Conservation (phyloP, 2,113 vertebrate genomes). For the Monopterus albus region DNA sequence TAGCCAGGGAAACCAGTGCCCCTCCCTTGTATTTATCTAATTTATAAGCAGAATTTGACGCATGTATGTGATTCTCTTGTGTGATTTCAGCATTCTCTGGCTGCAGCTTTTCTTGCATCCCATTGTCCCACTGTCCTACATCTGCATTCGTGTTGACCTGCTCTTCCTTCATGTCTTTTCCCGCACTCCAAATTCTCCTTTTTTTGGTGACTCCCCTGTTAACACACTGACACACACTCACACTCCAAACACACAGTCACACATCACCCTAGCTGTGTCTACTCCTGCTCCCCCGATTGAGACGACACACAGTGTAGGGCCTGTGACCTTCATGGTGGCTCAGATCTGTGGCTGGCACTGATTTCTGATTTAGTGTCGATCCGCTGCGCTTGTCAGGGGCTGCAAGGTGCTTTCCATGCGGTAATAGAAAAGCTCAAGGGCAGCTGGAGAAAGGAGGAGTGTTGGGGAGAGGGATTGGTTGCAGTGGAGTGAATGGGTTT, state of each 20-base stretch:
- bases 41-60: not conserved
- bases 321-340: conserved; percentile 99
- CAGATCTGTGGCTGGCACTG: conserved; percentile 99
- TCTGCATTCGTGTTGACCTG: conserved; percentile 15
- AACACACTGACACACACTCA: conserved; percentile 34
- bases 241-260: conserved; percentile 43
- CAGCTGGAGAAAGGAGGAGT: conserved; percentile 82
- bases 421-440: conserved; percentile 99
- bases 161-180: conserved; percentile 18
- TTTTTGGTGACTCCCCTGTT: conserved; percentile 36
- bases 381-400: conserved; percentile 99
- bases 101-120: not conserved
- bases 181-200: conserved; percentile 7
- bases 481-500: conserved; percentile 67
- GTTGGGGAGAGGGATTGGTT: conserved; percentile 70
- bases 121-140: not conserved
- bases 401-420: conserved; percentile 99
- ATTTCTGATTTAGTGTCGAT: conserved; percentile 99
- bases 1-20: not conserved
- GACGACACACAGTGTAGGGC: conserved; percentile 96
- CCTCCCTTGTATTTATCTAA: not conserved
- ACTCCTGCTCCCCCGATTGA: conserved; percentile 94
- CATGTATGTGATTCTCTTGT: not conserved
- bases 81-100: not conserved
- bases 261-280: conserved; percentile 76